Evolutionary conservation across 2,113 vertebrate genomes (phyloP).

Genomic region (pig (Sus scrofa)): T2T-Sscrofa CM000824.6:153580501-153581000

Average conservation of each 20-base stretch:
- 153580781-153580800: neutral
- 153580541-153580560: neutral
- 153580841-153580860: neutral
- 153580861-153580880: neutral
- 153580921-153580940: constrained; percentile 60
- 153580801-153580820: neutral
- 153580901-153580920: constrained; percentile 43
- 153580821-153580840: neutral
- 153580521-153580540: neutral
- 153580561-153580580: neutral
- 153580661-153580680: neutral
- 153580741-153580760: neutral
- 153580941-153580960: constrained; percentile 66
- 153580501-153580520: constrained; percentile 33
- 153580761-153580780: neutral
- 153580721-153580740: constrained; percentile 13
- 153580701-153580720: neutral
- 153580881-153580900: neutral
- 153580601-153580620: neutral
- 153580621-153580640: neutral
- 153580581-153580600: neutral
- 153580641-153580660: neutral
- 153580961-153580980: constrained; percentile 24
- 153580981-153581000: constrained; percentile 71
- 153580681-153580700: neutral